Base-by-base conservation (phyloP, 2,113 vertebrate species). In the Monopterus albus region DNA sequence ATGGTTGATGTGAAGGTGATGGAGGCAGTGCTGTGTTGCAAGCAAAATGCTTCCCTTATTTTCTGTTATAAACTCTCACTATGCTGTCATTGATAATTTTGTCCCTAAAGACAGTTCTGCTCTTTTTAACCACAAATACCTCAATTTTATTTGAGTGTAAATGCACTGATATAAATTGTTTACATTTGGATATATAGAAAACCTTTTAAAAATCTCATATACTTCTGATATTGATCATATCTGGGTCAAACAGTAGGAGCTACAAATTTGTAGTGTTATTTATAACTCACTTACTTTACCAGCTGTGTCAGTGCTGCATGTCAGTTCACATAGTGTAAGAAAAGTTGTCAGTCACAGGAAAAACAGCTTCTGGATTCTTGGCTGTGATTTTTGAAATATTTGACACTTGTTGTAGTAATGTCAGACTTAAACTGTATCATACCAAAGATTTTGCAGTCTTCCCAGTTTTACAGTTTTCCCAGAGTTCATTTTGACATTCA, bases 271-370 rank as follows among this genome's bases (percentile, higher is more conserved):
- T 13, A 3, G 10, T 35, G 2, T 72, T 53, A 76, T 81, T 76
- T 81, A 51, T 67, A 77, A 47, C 62, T 38, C 14, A 3, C 57
- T n/a, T 57, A 46, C 36, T 40, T 40, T 23, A 57, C 29, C 56
- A 7, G 20, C 14, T 42, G 39, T 58, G 73, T 63, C 73, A 47
- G 29, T 23, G 21, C 56, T 26, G 49, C 42, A 11, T 42, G 35
- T 56, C 60, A 45, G 13, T 39, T 82, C 25, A 52, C 12, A 55
- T 21, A 1, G 17, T 56, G 36, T 62, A 23, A 29, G 43, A 43
- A 60, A 47, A 46, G 58, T 9, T 78, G 74, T 74, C 74, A 78
- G 42, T 78, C 69, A 70, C 39, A 21, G 51, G 26, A 36, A n/a
- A 20, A 21, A 25, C 6, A 15, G 3, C 8, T 23, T 33, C 8